phyloP scores from a whole-genome alignment of 2,113 vertebrate genomes.

The Agapornis roseicollis region DNA sequence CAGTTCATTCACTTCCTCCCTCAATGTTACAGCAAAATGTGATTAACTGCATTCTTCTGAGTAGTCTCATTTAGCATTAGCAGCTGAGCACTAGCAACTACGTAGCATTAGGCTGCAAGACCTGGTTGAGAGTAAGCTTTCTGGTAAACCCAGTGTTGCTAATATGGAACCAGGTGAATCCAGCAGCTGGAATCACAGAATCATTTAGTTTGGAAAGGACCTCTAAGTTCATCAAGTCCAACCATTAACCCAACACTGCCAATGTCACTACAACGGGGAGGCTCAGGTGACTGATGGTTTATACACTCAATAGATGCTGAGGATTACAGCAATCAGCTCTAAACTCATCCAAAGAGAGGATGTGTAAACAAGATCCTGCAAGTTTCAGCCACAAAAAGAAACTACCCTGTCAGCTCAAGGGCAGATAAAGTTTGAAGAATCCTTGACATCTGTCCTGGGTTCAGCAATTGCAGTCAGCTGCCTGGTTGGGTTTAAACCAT shows the following conservation, averaged over 20 bases:
- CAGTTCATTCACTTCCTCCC: not conserved
- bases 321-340: not conserved
- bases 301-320: not conserved
- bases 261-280: not conserved
- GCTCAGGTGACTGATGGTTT: not conserved
- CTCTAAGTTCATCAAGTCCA: not conserved
- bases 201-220: not conserved
- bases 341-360: not conserved
- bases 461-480: too few species aligned
- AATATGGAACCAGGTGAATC: not conserved
- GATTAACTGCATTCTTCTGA: not conserved
- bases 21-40: not conserved
- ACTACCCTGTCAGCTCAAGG: not conserved
- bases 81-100: not conserved
- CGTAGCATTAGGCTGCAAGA: not conserved
- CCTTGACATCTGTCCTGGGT: not conserved
- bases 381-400: not conserved
- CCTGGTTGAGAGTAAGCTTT: not conserved
- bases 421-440: not conserved
- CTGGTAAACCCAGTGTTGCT: not conserved
- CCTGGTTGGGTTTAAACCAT: too few species aligned
- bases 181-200: not conserved
- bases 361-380: not conserved
- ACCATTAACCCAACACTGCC: not conserved
- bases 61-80: accelerated